phyloP scores from a whole-genome alignment of 2,797 vertebrate species.

The Danio kyathit region DNA sequence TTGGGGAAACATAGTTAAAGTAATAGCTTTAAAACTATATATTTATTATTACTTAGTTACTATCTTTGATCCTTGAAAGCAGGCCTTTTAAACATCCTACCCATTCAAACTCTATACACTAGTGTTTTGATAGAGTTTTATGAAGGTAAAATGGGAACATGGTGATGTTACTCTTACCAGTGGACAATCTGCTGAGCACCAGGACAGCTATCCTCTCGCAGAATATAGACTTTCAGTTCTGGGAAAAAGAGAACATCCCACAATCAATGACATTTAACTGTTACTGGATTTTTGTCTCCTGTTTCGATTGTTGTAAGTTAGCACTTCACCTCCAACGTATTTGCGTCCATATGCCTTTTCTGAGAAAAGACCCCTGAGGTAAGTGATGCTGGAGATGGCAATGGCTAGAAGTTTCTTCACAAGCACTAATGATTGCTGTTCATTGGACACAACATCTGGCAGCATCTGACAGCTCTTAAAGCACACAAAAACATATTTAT shows the following conservation, averaged over 20 bases:
- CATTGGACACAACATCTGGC: constrained; percentile 77
- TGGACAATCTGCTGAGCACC: constrained; percentile 89
- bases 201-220: constrained; percentile 87
- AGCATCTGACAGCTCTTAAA: constrained; percentile 78
- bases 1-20: no score
- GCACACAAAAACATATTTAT: constrained; percentile 28
- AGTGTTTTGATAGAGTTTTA: no score
- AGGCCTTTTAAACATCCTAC: background rate
- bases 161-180: constrained; percentile 44
- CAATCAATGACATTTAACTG: background rate
- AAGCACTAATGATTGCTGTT: constrained; percentile 86
- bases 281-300: background rate
- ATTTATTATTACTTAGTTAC: no score
- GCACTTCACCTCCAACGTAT: constrained; percentile 85
- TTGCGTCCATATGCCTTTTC: constrained; percentile 89
- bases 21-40: no score
- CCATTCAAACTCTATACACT: background rate
- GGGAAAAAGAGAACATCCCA: constrained; percentile 38
- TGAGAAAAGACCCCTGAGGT: constrained; percentile 92
- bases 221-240: constrained; percentile 94
- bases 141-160: background rate
- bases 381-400: constrained; percentile 90
- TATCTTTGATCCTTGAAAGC: no score
- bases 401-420: constrained; percentile 91
- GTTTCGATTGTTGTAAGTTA: background rate